Percentiles rank a stretch among this genome's conserved stretches.
Conservation (phyloP, 2,797 vertebrate species). For the Semotilus atromaculatus region DNA sequence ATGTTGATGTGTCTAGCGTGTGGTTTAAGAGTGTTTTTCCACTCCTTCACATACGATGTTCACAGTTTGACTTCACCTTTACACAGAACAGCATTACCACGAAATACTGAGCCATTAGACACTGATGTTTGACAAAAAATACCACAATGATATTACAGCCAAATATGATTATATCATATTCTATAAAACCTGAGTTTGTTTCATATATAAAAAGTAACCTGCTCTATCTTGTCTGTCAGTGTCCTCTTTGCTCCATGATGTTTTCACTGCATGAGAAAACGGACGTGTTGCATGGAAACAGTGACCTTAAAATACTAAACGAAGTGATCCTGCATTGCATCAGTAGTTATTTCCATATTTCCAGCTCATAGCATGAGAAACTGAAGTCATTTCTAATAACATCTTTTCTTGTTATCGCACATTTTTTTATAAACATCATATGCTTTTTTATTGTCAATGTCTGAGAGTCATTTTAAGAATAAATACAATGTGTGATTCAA, state of each 20-base stretch:
- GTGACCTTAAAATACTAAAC: not conserved
- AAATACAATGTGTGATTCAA: not conserved
- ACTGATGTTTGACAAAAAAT: too few species aligned
- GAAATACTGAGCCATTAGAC: too few species aligned
- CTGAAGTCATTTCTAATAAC: not conserved
- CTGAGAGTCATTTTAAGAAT: not conserved
- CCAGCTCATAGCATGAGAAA: not conserved
- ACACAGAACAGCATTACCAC: not conserved
- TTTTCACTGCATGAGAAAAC: too few species aligned
- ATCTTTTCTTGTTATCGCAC: too few species aligned
- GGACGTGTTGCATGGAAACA: too few species aligned
- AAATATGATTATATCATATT: not conserved
- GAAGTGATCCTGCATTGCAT: too few species aligned
- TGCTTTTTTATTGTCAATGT: too few species aligned
- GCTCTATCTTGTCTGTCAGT: not conserved
- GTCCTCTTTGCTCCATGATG: too few species aligned
- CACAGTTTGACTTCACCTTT: not conserved
- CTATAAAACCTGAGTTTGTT: too few species aligned
- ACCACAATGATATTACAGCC: not conserved
- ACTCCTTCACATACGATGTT: not conserved
- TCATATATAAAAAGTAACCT: not conserved
- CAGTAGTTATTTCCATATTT: too few species aligned
- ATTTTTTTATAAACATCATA: too few species aligned
- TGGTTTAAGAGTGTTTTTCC: not conserved
- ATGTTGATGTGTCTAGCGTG: not conserved